A percentile compares a stretch with the other conserved stretches of the same genome.
These are phyloP conservation scores for Phodopus roborovskii DNA, from an alignment of 2,113 vertebrate species.

Conservation along the genomic window DNA sequence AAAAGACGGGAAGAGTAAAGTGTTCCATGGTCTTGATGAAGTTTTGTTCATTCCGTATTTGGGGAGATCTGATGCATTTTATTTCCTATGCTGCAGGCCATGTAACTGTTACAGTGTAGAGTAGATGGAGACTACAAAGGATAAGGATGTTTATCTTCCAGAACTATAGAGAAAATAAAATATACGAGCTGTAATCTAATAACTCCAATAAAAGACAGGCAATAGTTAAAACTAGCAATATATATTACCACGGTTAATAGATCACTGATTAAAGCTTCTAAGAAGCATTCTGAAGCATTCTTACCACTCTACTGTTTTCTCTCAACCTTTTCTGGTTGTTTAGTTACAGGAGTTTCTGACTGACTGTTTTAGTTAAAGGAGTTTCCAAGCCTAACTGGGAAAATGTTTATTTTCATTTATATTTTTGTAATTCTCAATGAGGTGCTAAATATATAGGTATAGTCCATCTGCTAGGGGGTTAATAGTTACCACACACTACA, in stretches of 20 bases:
- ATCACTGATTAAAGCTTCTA: background rate
- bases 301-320: background rate
- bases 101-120: background rate
- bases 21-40: background rate
- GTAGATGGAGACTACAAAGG: background rate
- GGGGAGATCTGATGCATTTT: background rate
- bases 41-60: conserved; percentile 7
- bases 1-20: conserved; percentile 51
- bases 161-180: conserved; percentile 30
- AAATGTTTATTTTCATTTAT: conserved; percentile 10
- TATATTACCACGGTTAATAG: background rate
- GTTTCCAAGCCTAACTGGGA: background rate
- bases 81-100: background rate
- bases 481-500: background rate
- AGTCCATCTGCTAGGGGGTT: background rate
- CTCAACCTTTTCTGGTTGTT: background rate
- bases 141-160: conserved; percentile 31
- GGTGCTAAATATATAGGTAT: background rate
- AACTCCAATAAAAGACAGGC: background rate
- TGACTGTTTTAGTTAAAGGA: conserved; percentile 9
- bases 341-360: background rate
- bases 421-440: conserved; percentile 12
- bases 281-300: conserved; percentile 16
- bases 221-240: background rate
- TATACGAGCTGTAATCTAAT: background rate